Evolutionary conservation across 1,140 invertebrate species (phyloP), one percentile per base, ranked within the genome.

Genomic region (Pectinophora gossypiella): DNA sequence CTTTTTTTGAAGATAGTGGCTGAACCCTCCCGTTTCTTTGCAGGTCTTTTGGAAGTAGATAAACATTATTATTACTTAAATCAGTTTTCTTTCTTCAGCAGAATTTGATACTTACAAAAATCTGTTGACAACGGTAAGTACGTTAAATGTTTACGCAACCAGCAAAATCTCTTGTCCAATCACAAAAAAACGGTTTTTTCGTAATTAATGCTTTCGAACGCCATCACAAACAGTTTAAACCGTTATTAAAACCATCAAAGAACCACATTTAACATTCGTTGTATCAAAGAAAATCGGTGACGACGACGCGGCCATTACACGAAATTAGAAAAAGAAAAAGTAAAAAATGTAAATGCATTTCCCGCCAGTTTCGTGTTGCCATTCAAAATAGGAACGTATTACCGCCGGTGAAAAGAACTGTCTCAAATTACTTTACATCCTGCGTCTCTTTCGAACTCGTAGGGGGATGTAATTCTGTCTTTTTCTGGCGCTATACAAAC

Each of bases 351-450:
- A 79, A 84, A 81, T 82, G 73, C 79, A 85, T 83, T 86, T 86
- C 83, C 79, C 80, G 83, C 74, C 77, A 71, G 71, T 73, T 64
- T 70, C 71, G 62, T 75, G 74, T 84, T 83, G 74, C 80, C 64
- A 84, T 85, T 79, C 80, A 84, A 85, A 87, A 85, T 85, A 85
- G 77, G 71, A 85, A 87, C 84, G 76, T 82, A 83, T 85, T 82
- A 80, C 77, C 51, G 58, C 56, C 68, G 51, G 72, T 79, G 81
- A 83, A 87, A 85, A 84, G 81, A 86, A 86, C 83, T 83, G 83
- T 84, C 81, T 87, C 83, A 81, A 85, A 85, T 87, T 87, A 87
- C 83, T 81, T 68, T 67, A 58, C 65, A 68, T 61, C 19, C 4
- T 2, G 40, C 43, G 4, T 76, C 72, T 35, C 65, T 56, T 38